Conservation (phyloP, 2,888 invertebrate species). For the Hemicrepidius hirtus region DNA sequence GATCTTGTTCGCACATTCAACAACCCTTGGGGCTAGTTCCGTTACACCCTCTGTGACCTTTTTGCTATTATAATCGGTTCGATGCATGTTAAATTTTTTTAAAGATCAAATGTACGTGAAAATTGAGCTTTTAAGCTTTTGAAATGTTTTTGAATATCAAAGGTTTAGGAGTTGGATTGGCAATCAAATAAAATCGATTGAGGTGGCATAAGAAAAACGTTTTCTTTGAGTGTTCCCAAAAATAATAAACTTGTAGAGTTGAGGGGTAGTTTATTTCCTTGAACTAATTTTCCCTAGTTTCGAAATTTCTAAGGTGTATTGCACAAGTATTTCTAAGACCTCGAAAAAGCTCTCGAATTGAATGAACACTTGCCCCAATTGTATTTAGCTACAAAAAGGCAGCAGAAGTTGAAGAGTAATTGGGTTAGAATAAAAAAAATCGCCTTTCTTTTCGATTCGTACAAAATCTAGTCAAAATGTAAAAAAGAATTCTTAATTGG, state of each 20-base stretch:
- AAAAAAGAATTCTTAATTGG: slow-evolving; percentile 20
- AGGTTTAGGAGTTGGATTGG: no score
- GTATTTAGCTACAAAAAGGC: slow-evolving; percentile 26
- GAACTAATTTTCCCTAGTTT: background rate
- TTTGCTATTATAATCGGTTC: background rate
- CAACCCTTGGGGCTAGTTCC: background rate
- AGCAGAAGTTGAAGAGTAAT: slow-evolving; percentile 17
- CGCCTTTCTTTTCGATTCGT: slow-evolving; percentile 9
- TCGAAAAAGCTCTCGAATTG: slow-evolving; percentile 18
- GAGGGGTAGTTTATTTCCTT: background rate
- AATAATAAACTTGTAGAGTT: no score
- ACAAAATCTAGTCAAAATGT: background rate
- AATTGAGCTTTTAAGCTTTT: background rate
- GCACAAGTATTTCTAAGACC: background rate
- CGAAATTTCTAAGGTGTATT: background rate
- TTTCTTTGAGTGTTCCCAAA: no score
- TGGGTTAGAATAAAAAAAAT: slow-evolving; percentile 23
- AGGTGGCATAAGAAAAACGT: no score
- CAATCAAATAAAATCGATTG: no score
- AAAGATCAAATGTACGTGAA: background rate
- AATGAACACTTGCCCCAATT: slow-evolving; percentile 27
- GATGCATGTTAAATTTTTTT: slow-evolving; percentile 6
- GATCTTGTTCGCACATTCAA: slow-evolving; percentile 15
- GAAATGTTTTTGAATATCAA: background rate
- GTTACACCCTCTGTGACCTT: slow-evolving; percentile 1